Evolutionary conservation across 2,113 vertebrate species (phyloP).

Genomic region (Tachysurus fulvidraco): DNA sequence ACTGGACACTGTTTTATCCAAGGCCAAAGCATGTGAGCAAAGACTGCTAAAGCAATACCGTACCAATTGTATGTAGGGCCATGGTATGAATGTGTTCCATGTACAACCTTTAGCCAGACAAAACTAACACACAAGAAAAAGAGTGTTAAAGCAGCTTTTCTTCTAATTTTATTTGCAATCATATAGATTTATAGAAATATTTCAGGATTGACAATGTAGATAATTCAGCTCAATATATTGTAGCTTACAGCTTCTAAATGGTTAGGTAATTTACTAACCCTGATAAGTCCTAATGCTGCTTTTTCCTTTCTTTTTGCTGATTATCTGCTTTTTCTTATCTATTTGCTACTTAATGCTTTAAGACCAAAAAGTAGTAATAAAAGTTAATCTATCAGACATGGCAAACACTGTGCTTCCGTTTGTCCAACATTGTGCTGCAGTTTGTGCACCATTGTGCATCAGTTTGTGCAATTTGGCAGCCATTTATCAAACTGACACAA

Average conservation of each 20-base stretch:
- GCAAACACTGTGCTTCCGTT: background rate
- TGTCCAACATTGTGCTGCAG: background rate
- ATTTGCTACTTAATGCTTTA: background rate
- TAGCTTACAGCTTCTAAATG: background rate
- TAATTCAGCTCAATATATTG: background rate
- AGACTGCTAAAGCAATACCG: background rate
- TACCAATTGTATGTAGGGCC: background rate
- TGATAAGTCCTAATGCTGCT: background rate
- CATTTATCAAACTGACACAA: constrained; percentile 28
- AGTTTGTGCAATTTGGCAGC: constrained; percentile 3
- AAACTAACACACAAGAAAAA: background rate
- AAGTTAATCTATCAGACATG: constrained; percentile 2
- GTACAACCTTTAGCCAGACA: background rate
- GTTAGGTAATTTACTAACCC: background rate
- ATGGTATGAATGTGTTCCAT: background rate
- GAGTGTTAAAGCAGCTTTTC: background rate
- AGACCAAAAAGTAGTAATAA: background rate
- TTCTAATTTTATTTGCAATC: background rate
- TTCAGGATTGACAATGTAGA: background rate
- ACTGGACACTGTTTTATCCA: background rate
- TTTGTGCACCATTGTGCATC: background rate
- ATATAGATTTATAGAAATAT: background rate
- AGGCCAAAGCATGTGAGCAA: background rate
- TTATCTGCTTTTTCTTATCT: no score
- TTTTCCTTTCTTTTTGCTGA: background rate